Conservation (phyloP, 2,797 vertebrate genomes). For the Muscicapa comitata region DNA sequence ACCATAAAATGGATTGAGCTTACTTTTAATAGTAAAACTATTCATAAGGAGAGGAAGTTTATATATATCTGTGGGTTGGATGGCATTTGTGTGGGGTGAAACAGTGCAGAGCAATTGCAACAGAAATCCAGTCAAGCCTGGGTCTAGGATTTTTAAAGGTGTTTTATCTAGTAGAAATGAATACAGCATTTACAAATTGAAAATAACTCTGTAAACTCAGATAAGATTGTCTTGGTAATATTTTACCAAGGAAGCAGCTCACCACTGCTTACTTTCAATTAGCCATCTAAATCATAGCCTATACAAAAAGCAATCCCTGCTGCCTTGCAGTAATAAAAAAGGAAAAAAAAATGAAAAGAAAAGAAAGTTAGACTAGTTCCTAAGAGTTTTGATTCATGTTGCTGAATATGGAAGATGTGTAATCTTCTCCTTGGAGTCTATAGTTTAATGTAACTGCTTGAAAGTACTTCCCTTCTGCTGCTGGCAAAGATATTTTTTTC, state of each 20-base stretch:
- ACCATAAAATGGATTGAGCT: slow-evolving; percentile 1
- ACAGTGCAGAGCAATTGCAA: slow-evolving; percentile 14
- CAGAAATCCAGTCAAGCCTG: slow-evolving; percentile 22
- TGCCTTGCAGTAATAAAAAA: slow-evolving; percentile 51
- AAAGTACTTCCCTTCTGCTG: slow-evolving; percentile 57
- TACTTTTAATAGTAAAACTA: not conserved
- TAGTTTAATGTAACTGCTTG: slow-evolving; percentile 57
- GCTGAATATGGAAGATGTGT: slow-evolving; percentile 65
- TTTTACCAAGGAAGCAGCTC: slow-evolving; percentile 65
- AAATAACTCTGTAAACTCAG: slow-evolving; percentile 77
- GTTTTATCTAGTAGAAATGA: slow-evolving; percentile 70
- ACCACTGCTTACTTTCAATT: slow-evolving; percentile 75
- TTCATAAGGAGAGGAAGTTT: slow-evolving; percentile 35
- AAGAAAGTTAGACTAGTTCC: slow-evolving; percentile 46
- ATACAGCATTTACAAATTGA: slow-evolving; percentile 72
- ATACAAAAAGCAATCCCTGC: slow-evolving; percentile 64
- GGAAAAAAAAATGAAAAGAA: not conserved
- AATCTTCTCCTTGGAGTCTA: slow-evolving; percentile 62
- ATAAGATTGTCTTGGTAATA: slow-evolving; percentile 79
- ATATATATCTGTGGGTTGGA: not conserved
- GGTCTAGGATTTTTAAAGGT: slow-evolving; percentile 58
- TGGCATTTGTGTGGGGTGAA: slow-evolving; percentile 7
- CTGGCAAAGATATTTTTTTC: slow-evolving; percentile 46
- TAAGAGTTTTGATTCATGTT: slow-evolving; percentile 67
- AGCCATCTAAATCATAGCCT: slow-evolving; percentile 75